Base-by-base conservation (phyloP, 2,113 vertebrate genomes). In the Monopterus albus region DNA sequence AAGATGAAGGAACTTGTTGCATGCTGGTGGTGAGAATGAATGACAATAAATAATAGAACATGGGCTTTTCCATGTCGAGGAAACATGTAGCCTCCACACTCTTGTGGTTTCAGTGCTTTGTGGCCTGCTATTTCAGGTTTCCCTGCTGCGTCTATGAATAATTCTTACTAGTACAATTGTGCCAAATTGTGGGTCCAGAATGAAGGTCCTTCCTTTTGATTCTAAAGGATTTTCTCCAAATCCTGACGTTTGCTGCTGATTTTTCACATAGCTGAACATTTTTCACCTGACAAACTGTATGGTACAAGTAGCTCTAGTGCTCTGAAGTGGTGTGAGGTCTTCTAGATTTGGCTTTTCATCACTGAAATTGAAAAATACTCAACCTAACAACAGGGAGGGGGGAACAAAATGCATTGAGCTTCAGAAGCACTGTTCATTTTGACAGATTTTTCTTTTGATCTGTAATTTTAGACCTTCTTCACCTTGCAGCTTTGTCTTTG, bases 241-340 rank as follows among this genome's bases (percentile, higher is more conserved):
- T 46, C n/a, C n/a, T n/a, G n/a, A n/a, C n/a, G n/a, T n/a, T n/a
- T n/a, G n/a, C n/a, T n/a, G n/a, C n/a, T n/a, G n/a, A n/a, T n/a
- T 33, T 33, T 61, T 70, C 36, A 52, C 47, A 59, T 42, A 23
- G 25, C 40, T 43, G 18, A 17, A 26, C 18, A 20, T 23, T 56
- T 78, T 45, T 36, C 46, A 52, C 26, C 51, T 38, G 51, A 42
- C 4, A 45, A 39, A 53, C 9, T 13, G 3, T 17, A 23, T 38
- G 29, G 45, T 57, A 4, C 35, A 35, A 39, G 26, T 52, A 50
- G 26, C 53, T 55, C 6, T 13, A 46, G 20, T 39, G 20, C 53
- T 42, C 73, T 73, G 40, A 67, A 76, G 59, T 47, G 23, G 42
- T 28, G 20, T 65, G 15, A 55, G 31, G 23, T 47, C 29, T 33